Percentiles rank a stretch among this genome's conserved stretches.
Conservation (phyloP, 2,888 invertebrate genomes). For the Pediacus dermestoides region DNA sequence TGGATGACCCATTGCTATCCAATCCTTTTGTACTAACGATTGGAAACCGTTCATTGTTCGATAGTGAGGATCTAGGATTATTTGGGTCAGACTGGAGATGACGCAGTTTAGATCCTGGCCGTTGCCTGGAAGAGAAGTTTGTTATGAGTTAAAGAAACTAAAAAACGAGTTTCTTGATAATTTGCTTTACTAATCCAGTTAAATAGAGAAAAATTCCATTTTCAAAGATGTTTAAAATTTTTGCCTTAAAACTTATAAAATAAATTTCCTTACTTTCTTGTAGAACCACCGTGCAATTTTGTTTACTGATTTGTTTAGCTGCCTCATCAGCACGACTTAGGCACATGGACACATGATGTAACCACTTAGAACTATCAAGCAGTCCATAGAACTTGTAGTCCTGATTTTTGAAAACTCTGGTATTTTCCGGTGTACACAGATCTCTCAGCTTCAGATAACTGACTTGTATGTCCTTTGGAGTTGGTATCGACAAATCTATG, state of each 20-base stretch:
- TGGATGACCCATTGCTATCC: conserved; percentile 90
- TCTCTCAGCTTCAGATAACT: conserved; percentile 69
- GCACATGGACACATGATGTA: conserved; percentile 74
- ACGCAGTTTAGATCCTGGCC: conserved; percentile 87
- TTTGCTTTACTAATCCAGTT: too few species aligned
- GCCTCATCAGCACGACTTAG: conserved; percentile 71
- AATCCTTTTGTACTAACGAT: conserved; percentile 89
- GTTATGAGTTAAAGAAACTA: neutral
- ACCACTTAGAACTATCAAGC: conserved; percentile 82
- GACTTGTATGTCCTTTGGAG: conserved; percentile 59
- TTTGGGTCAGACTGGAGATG: conserved; percentile 81
- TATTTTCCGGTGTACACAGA: conserved; percentile 73
- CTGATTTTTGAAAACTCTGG: conserved; percentile 66
- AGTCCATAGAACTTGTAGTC: conserved; percentile 77
- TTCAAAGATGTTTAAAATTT: neutral
- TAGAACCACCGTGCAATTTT: conserved; percentile 71
- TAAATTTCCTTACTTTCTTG: conserved; percentile 63
- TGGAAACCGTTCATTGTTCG: conserved; percentile 85
- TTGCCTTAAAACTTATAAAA: neutral
- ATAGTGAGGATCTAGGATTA: conserved; percentile 79
- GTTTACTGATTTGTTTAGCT: conserved; percentile 60
- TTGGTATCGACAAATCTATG: conserved; percentile 64
- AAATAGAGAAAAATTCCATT: neutral
- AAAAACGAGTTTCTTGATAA: neutral
- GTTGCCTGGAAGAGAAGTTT: conserved; percentile 57